Base-by-base conservation (phyloP, 2,113 vertebrate species). In the Limnothrissa miodon region DNA sequence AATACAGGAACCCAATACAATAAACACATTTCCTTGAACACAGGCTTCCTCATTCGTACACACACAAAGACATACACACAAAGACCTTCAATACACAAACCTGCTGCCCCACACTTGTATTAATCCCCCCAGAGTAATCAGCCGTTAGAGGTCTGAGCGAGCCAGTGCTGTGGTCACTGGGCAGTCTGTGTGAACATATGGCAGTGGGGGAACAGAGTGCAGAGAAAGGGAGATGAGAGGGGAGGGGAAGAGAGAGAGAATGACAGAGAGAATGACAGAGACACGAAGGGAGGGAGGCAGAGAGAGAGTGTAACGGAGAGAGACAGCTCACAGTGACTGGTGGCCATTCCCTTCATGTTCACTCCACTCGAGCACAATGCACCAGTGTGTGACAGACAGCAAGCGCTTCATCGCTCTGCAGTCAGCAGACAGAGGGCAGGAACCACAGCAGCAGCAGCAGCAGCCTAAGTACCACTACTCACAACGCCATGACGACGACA, bases 401-500 rank as follows among this genome's bases (percentile, higher is more conserved):
- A 25, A 70, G 29, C 29, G 66, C 10, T 36, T 17, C 29, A 36
- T 36, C 29, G 59, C 25, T 15, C 29, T 4, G 66, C 66, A 39
- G 25, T 36, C 25, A 74, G 33, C 66, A 74, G 11, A 4, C 42
- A 42, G 42, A 42, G 6, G 42, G 2, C 42, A 42, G 42, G 6
- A 42, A 6, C n/a, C n/a, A 33, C 66, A 36, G 66, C 29, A 36
- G 29, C 33, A 56, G 29, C 15, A 5, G n/a, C n/a, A 74, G 59
- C 29, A 9, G 29, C 11, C 66, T 74, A 13, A 74, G 36, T 74
- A 74, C 25, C 29, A 74, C 29, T 29, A 74, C 36, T 36, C 33
- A 56, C 5, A 19, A 23, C 2, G 51, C 51, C 66, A 56, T 42
- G 9, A 81, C 80, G 13, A 85, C 82, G 78, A 84, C 21, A 15